Percentiles rank a stretch among this genome's conserved stretches.
These are phyloP conservation scores for Lethrus apterus DNA, from an alignment of 1,140 invertebrate species.

Conservation along the genomic window DNA sequence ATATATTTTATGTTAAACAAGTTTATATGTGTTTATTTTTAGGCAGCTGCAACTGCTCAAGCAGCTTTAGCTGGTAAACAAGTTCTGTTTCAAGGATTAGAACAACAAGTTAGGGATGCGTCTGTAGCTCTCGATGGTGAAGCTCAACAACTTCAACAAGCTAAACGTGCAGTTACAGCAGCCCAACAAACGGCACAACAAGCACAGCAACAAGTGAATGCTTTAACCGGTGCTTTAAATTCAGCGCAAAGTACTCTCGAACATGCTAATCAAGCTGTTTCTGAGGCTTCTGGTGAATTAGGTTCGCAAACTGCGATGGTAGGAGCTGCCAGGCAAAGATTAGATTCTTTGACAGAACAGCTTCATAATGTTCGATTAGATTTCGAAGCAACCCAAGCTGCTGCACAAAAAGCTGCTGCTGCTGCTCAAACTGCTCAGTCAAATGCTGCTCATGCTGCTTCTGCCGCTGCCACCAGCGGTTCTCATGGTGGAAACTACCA, in stretches of 20 bases:
- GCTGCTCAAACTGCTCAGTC: constrained; percentile 46
- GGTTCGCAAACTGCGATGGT: constrained; percentile 66
- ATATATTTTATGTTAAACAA: neutral
- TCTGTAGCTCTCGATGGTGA: constrained; percentile 55
- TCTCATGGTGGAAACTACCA: constrained; percentile 2
- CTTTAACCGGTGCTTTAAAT: constrained; percentile 51
- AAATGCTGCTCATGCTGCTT: constrained; percentile 48
- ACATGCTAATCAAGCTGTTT: constrained; percentile 55
- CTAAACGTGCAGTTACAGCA: constrained; percentile 54
- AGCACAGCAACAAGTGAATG: constrained; percentile 55
- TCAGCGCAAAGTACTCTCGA: constrained; percentile 60
- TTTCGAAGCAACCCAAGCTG: constrained; percentile 57
- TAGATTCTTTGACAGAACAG: constrained; percentile 53
- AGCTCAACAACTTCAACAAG: constrained; percentile 57
- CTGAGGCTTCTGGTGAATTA: constrained; percentile 57
- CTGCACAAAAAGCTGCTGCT: constrained; percentile 53
- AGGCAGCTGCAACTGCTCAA: constrained; percentile 55
- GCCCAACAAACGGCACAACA: constrained; percentile 57
- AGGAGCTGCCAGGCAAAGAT: constrained; percentile 53
- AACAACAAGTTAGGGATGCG: constrained; percentile 59
- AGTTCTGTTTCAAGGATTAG: constrained; percentile 52
- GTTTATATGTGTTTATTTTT: constrained; percentile 6
- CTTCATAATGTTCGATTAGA: constrained; percentile 56
- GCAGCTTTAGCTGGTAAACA: constrained; percentile 60
- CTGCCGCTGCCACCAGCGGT: constrained; percentile 41